A percentile compares a stretch with the other conserved stretches of the same genome.
These are phyloP conservation scores for Pitta sordida DNA, from an alignment of 2,113 vertebrate genomes.

Conservation along the genomic window DNA sequence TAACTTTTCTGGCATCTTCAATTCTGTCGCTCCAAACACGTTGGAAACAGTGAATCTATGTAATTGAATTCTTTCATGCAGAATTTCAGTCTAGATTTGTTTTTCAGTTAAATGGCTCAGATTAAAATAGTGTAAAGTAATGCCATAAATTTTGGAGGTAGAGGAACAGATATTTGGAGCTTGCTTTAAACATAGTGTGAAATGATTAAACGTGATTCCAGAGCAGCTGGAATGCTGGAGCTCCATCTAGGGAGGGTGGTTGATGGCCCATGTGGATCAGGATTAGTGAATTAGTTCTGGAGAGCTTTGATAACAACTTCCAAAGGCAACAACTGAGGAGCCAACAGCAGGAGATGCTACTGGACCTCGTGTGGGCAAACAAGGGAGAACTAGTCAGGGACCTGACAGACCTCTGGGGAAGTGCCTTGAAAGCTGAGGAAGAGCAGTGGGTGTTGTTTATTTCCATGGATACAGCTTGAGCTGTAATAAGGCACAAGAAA, in stretches of 20 bases:
- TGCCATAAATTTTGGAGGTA: background rate
- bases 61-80: conserved; percentile 24
- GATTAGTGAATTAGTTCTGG: background rate
- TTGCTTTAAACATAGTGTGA: background rate
- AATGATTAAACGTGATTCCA: background rate
- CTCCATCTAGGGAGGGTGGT: background rate
- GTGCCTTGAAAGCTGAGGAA: background rate
- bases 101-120: background rate
- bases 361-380: accelerated
- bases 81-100: background rate
- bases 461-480: background rate
- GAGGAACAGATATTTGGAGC: background rate
- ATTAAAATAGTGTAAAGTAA: background rate
- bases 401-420: background rate
- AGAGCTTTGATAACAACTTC: background rate
- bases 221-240: background rate
- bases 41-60: background rate
- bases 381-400: background rate
- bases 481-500: background rate
- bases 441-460: background rate
- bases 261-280: background rate
- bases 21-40: background rate
- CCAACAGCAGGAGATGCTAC: accelerated
- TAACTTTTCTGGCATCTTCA: background rate
- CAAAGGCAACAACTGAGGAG: background rate